Percentiles rank a stretch among this genome's conserved stretches.
Evolutionary conservation across 1,140 invertebrate genomes (phyloP).

Genomic region (Coenobita brevimanus): DNA sequence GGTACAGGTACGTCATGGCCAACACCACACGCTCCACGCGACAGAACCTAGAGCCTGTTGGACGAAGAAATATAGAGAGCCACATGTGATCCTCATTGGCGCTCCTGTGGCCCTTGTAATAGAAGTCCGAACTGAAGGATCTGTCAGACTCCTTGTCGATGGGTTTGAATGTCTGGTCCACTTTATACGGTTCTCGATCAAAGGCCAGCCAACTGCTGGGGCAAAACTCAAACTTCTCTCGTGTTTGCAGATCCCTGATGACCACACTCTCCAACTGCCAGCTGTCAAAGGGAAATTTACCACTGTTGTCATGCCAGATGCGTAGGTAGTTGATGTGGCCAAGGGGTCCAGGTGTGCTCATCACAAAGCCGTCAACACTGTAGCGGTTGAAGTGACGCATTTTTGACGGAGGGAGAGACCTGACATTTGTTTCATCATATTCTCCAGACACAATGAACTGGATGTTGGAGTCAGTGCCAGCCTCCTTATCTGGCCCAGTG

Average conservation of each 20-base stretch:
- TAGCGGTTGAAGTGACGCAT: slow-evolving; percentile 3
- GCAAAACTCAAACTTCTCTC: slow-evolving; percentile 8
- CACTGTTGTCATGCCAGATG: slow-evolving; percentile 38
- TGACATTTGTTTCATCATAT: slow-evolving; percentile 22
- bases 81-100: slow-evolving; percentile 47
- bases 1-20: slow-evolving; percentile 14
- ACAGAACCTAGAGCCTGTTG: slow-evolving; percentile 38
- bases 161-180: slow-evolving; percentile 10
- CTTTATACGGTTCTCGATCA: not conserved
- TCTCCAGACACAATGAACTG: slow-evolving; percentile 21
- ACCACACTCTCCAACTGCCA: slow-evolving; percentile 20
- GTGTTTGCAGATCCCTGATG: slow-evolving; percentile 8
- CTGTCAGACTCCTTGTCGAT: not conserved
- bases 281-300: not conserved
- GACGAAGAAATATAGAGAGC: slow-evolving; percentile 38
- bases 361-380: slow-evolving; percentile 20
- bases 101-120: slow-evolving; percentile 28
- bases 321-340: slow-evolving; percentile 26
- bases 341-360: slow-evolving; percentile 11
- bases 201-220: not conserved
- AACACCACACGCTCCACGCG: slow-evolving; percentile 29
- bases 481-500: slow-evolving; percentile 40
- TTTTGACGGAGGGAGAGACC: not conserved
- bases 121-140: slow-evolving; percentile 12
- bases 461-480: slow-evolving; percentile 38